Evolutionary conservation across 2,113 vertebrate species (phyloP).

Genomic region (Jacana jacana): DNA sequence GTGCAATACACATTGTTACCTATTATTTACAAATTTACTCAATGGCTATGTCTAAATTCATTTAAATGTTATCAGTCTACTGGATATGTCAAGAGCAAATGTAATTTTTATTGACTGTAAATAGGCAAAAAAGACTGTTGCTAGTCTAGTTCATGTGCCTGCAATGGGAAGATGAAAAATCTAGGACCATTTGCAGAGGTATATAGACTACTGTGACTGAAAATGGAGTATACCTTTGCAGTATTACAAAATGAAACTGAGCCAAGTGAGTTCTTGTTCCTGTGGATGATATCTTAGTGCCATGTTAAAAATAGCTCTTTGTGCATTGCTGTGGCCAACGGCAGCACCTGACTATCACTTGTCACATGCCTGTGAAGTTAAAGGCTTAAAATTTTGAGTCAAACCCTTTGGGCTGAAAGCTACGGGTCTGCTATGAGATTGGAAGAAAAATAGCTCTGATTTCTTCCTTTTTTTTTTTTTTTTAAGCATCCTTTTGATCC

Average conservation of each 20-base stretch:
- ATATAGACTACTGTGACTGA: neutral
- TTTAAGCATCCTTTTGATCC: neutral
- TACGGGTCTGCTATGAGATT: neutral
- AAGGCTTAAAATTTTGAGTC: neutral
- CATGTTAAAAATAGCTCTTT: rapidly evolving
- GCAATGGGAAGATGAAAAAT: neutral
- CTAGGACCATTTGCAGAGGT: neutral
- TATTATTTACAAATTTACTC: neutral
- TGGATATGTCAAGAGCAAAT: neutral
- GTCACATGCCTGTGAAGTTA: neutral
- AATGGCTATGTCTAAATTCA: neutral
- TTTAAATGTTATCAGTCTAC: neutral
- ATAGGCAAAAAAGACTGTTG: neutral
- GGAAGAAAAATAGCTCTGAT: neutral
- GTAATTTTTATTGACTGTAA: neutral
- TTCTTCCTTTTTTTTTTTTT: neutral
- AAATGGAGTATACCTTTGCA: neutral
- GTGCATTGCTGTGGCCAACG: neutral
- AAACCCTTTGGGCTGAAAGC: neutral
- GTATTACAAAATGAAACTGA: neutral
- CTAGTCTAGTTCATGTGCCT: neutral
- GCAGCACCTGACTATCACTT: neutral
- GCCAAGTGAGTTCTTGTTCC: neutral
- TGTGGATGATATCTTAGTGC: neutral
- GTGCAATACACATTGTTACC: neutral